phyloP scores from a whole-genome alignment of 2,113 vertebrate genomes.

The Pantherophis guttatus region DNA sequence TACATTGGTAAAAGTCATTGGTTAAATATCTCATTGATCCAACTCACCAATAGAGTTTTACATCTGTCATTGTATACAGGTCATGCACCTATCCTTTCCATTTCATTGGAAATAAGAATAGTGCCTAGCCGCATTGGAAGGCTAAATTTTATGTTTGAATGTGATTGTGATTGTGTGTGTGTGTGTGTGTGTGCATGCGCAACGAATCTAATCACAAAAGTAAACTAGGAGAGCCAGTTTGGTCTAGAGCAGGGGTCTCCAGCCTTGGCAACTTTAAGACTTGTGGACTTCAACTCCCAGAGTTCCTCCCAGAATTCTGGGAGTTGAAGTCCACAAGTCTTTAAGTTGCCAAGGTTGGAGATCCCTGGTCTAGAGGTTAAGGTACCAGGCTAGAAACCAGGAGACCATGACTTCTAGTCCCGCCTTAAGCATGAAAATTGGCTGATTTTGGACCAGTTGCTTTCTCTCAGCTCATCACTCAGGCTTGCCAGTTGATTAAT shows the following conservation, averaged over 20 bases:
- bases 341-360: too few relatives aligned
- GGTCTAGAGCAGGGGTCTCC: not conserved
- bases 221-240: not conserved
- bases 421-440: not conserved
- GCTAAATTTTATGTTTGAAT: not conserved
- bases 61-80: not conserved
- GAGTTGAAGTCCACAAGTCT: too few relatives aligned
- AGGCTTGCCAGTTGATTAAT: not conserved
- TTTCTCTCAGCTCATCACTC: not conserved
- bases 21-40: not conserved
- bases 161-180: not conserved
- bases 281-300: too few relatives aligned
- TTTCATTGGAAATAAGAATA: not conserved
- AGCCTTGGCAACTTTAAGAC: too few relatives aligned
- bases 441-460: not conserved
- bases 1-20: not conserved
- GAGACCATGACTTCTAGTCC: not conserved
- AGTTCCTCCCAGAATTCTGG: too few relatives aligned
- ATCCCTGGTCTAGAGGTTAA: not conserved
- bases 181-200: not conserved
- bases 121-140: not conserved
- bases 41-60: not conserved
- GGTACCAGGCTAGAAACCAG: not conserved
- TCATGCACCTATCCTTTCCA: not conserved
- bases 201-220: not conserved